Evolutionary conservation across 2,113 vertebrate genomes (phyloP), one percentile per base, ranked within the genome.

Genomic region (Notothenia rossii): DNA sequence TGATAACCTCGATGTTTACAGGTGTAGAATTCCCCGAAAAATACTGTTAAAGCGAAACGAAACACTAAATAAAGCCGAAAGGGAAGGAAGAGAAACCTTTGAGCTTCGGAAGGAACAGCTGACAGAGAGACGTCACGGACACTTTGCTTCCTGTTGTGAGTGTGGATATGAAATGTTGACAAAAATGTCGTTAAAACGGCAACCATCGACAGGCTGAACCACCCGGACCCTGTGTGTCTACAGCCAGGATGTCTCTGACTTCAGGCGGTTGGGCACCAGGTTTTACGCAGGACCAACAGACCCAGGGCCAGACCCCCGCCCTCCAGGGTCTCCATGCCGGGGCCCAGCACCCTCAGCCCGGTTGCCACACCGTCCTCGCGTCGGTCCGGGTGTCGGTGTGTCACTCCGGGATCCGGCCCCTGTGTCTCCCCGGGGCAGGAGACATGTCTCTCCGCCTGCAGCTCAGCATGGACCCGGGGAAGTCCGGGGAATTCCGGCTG

Each of bases 401-500:
- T 51, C 92, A 93, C 75, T 95, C 86, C 0, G 93, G 91, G 66
- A 95, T 95, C 79, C 93, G 94, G 61, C 96, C 96, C n/a, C 94
- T 95, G 49, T 95, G 96, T 72, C 91, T 95, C 43, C 95, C 96
- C 6, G 94, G 92, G 6, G 87, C 93, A 15, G 92, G 92, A 15
- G 88, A 93, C 0, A 94, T 95, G 68, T 91, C 94, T 45, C 93
- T 96, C 56, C 95, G 93, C 55, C 95, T 98, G 70, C 96, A 97
- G 87, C 95, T 97, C 62, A 95, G 95, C 71, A 95, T 96, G 93
- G 94, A 96, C 88, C 90, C 94, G 63, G 93, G 93, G 81, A 94
- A 94, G 15, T 93, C 95, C 54, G 96, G 96, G 86, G 95, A 95
- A 84, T 97, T 98, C 93, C 95, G 95, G 2, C 94, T 98, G 77